Evolutionary conservation across 2,797 vertebrate genomes (phyloP), one percentile per base, ranked within the genome.

Genomic region (Ctenochaetus hawaiiensis): DNA sequence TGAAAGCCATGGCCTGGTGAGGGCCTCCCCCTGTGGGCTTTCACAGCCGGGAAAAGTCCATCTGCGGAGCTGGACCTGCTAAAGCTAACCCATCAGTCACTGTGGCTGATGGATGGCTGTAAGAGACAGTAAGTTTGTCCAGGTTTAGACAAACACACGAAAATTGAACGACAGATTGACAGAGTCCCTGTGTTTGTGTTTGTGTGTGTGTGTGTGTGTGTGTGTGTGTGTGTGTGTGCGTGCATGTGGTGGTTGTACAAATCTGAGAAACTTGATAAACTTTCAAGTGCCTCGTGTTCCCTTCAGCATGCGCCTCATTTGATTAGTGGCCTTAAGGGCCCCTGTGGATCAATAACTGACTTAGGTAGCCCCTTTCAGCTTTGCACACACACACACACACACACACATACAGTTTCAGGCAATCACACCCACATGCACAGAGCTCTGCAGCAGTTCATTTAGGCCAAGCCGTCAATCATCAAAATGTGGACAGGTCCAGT

Each of bases 251-350:
- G 67, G 39, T 26, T 72, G 56, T 57, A 70, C 62, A 77, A 59
- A 66, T 72, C 67, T 37, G n/a, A 43, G 92, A 89, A 92, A 93
- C 83, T 91, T 91, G 90, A 93, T 90, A 92, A 93, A 93, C 91
- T 93, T 90, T 84, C 80, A 80, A 89, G 82, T 86, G 90, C 72
- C 77, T 89, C 83, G 81, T 45, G 70, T 84, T 88, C 85, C 88
- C 78, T 63, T 89, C 77, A 78, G 87, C 26, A 65, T 84, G 78
- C 53, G 67, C 78, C 84, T 90, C 88, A 87, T 93, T 91, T 93
- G 93, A 95, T 93, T 91, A 92, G 90, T 80, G 73, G 90, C 91
- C 90, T 91, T 77, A 77, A 88, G 90, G 89, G 84, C 76, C 57
- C 62, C 66, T 20, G 45, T 60, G 41, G 87, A 94, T 94, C 94